Base-by-base conservation (phyloP, 2,888 invertebrate genomes). In the Sinodicranocentrus sp. region DNA sequence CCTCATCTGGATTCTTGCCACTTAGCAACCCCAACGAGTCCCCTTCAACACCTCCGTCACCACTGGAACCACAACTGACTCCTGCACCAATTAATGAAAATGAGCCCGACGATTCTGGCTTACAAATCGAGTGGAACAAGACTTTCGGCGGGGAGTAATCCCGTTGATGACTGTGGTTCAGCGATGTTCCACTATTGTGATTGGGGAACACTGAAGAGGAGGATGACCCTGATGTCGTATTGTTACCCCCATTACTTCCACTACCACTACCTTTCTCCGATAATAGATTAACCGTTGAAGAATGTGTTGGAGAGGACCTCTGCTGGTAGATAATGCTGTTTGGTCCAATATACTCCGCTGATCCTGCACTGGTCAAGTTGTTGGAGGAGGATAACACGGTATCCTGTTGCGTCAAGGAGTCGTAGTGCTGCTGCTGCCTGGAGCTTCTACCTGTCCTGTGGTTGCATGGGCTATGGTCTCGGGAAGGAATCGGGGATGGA, bases 391-490 rank as follows among this genome's bases (percentile, higher is more conserved):
- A 48, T 1, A 48, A 68, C 10, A 48, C 21, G 26, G 54, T 26
- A 26, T 82, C 72, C 28, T 67, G 71, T 54, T 52, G 68, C 17
- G 73, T 39, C 15, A 73, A 28, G 21, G 63, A 84, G 63, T 71
- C 85, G 6, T 54, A 82, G 33, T 71, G 26, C 80, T 52, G 52
- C 8, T 25, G 57, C 10, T n/a, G 2, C 1, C 52, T 2, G 3
- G 17, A 61, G 25, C 43, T 19, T 67, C 72, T 72, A 2, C 72
- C 26, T 21, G 23, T 19, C 13, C 80, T 52, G 19, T 73, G 76
- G 23, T 82, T 82, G 25, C 85, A 87, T 21, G 88, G 88, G 84
- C 87, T 87, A 6, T 88, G 86, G 44, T 89, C 89, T 44, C 89
- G 80, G 43, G 88, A 88, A 15, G 85, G 86, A n/a, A 84, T 73